Evolutionary conservation across 1,140 invertebrate species (phyloP).

Genomic region (Neodiprion virginianus): DNA sequence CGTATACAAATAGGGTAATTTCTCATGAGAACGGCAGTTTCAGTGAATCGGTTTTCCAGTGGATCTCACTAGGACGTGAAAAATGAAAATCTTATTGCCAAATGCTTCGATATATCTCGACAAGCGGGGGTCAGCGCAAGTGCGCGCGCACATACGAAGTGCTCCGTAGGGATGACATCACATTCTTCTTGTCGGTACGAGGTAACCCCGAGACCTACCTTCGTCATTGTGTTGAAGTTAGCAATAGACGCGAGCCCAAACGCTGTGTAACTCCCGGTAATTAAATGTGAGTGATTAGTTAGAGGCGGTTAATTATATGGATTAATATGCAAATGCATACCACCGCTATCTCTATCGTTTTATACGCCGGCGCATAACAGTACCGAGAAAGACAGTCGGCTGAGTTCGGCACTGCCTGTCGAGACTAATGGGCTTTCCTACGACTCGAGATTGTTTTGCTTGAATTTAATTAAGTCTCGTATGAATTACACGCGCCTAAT

Average conservation of each 20-base stretch:
- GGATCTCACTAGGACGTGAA: no score
- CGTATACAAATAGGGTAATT: no score
- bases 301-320: slow-evolving; percentile 43
- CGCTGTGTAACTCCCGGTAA: slow-evolving; percentile 26
- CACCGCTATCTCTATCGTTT: background rate
- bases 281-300: slow-evolving; percentile 43
- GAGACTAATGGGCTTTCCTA: background rate
- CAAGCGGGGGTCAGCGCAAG: background rate
- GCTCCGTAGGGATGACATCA: background rate
- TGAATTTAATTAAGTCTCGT: background rate
- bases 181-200: background rate
- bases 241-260: no score
- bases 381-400: background rate
- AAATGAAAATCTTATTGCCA: background rate
- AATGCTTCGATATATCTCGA: background rate
- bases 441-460: background rate
- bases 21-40: no score
- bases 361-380: background rate
- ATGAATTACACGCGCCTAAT: background rate
- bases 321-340: slow-evolving; percentile 44
- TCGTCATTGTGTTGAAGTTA: no score
- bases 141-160: background rate
- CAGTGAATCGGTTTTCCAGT: no score
- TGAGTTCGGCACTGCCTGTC: background rate
- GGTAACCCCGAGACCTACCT: slow-evolving; percentile 4